phyloP scores from a whole-genome alignment of 2,797 vertebrate genomes.

The Sebastes dallii region DNA sequence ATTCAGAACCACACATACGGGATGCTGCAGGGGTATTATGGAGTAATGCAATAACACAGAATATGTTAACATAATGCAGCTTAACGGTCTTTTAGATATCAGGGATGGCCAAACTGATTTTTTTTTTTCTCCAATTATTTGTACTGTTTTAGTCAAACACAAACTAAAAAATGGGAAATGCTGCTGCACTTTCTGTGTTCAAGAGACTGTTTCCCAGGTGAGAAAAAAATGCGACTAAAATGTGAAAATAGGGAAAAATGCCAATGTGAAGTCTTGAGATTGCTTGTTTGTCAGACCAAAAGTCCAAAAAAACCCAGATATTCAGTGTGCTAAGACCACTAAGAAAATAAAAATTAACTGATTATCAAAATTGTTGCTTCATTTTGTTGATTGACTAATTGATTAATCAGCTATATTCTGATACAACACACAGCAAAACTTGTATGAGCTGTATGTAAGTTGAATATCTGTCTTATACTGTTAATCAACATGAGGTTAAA shows the following conservation, averaged over 20 bases:
- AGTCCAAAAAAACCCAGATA: background rate
- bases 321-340: background rate
- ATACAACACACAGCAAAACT: background rate
- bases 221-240: background rate
- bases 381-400: background rate
- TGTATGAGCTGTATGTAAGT: background rate
- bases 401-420: background rate
- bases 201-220: background rate
- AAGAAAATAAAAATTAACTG: background rate
- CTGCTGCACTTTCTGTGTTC: background rate
- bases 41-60: background rate
- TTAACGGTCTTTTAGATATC: background rate
- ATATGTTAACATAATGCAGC: background rate
- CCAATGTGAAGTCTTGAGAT: too few species aligned
- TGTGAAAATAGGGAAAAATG: too few species aligned
- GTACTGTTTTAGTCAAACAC: background rate
- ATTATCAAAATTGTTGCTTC: background rate
- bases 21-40: background rate
- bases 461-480: background rate
- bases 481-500: background rate
- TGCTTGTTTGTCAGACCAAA: background rate
- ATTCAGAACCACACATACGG: background rate
- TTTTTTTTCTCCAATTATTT: background rate
- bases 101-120: background rate
- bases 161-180: background rate